Base-by-base conservation (phyloP, 2,797 vertebrate species). In the Lacerta agilis region DNA sequence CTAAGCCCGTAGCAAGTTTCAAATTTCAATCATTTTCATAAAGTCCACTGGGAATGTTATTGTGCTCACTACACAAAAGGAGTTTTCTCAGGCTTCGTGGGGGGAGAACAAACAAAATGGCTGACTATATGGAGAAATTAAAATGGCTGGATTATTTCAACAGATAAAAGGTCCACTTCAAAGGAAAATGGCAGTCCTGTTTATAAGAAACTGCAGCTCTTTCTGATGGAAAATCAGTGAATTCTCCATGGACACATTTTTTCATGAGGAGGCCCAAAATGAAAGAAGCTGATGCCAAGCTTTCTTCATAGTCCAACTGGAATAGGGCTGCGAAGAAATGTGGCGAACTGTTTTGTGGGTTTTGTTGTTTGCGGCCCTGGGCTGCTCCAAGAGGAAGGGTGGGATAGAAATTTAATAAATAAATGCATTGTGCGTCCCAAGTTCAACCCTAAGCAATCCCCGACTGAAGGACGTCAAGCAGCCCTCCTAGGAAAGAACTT, bases 41-140 rank as follows among this genome's bases (percentile, higher is more conserved):
- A 38, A 84, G n/a, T 88, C 83, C 41, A 88, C 86, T 89, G 79
- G 78, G 89, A 80, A 86, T 84, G 64, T 82, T 86, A 69, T 38
- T 49, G 90, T 8, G 36, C 33, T 81, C 45, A 81, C 82, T 69
- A 55, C 43, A 49, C 72, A n/a, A 49, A 66, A 72, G 71, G 69
- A 85, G 58, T 87, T 45, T 20, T 43, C 86, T 29, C 6, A 86
- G 41, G 86, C 82, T 33, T 61, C 72, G 45, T 75, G 71, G 89
- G 82, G 88, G 75, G 93, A n/a, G 91, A 90, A 90, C 83, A 81
- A 83, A 86, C 89, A 85, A 90, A 91, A 27, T 49, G 38, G 43
- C 61, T 5, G 87, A 27, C 10, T 18, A 77, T 15, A 82, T 61
- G 86, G 82, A 92, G 43, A 91, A 77, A 91, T 55, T 78, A 84